A percentile compares a stretch with the other conserved stretches of the same genome.
Conservation (phyloP, 1,140 invertebrate species). For the Lysiphlebus fabarum region DNA sequence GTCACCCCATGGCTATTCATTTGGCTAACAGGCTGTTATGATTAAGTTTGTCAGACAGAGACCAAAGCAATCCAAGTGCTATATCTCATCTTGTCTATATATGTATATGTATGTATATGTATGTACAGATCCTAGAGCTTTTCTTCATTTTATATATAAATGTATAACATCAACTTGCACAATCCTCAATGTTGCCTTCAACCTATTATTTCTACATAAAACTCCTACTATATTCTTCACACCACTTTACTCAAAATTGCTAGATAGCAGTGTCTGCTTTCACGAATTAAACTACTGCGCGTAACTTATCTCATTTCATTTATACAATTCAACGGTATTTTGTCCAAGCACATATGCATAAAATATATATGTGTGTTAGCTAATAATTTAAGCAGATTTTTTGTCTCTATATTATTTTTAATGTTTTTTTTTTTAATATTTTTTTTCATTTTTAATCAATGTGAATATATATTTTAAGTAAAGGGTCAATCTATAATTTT, state of each 20-base stretch:
- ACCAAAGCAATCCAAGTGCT: conserved; percentile 23
- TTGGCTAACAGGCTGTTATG: conserved; percentile 51
- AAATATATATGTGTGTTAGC: background rate
- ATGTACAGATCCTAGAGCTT: conserved; percentile 2
- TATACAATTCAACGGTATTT: conserved; percentile 18
- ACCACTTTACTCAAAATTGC: background rate
- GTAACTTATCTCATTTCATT: conserved; percentile 26
- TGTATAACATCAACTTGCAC: background rate
- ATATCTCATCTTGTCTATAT: too few relatives aligned
- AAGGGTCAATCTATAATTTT: too few relatives aligned
- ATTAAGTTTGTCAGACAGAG: conserved; percentile 43
- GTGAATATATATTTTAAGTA: too few relatives aligned
- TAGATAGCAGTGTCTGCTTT: conserved; percentile 19
- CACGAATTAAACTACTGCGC: conserved; percentile 27
- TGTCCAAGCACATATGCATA: background rate
- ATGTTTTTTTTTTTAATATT: too few relatives aligned
- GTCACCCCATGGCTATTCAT: conserved; percentile 41
- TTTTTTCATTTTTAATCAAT: too few relatives aligned
- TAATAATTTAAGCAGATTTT: too few relatives aligned
- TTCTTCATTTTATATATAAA: conserved; percentile 8
- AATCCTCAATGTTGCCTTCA: conserved; percentile 3
- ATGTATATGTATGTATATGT: too few relatives aligned
- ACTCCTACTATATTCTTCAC: background rate
- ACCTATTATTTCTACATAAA: background rate
- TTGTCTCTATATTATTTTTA: too few relatives aligned